These are phyloP conservation scores for Taenioides sp. DNA, from an alignment of 2,797 vertebrate genomes.

Conservation along the genomic window DNA sequence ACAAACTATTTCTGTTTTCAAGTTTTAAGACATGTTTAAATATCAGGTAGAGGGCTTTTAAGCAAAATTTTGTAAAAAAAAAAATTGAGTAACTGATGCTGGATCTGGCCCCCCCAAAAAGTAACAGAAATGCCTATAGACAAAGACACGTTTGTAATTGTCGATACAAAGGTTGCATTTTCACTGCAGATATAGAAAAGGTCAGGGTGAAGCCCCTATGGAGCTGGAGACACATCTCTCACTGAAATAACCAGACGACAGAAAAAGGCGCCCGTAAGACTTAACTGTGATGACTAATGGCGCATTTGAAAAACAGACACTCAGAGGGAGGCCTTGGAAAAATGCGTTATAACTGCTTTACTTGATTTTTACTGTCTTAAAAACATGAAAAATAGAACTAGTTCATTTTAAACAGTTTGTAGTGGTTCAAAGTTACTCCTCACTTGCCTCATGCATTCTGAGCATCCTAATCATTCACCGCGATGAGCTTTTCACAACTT, in stretches of 20 bases:
- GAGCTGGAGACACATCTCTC: slow-evolving; percentile 1
- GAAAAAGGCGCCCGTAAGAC: neutral
- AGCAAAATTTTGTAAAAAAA: too few relatives aligned
- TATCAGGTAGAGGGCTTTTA: too few relatives aligned
- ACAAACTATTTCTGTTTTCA: too few relatives aligned
- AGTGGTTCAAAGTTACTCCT: too few relatives aligned
- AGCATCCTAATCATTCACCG: too few relatives aligned
- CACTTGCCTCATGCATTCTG: too few relatives aligned
- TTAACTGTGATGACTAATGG: slow-evolving; percentile 3
- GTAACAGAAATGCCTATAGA: neutral
- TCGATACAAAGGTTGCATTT: neutral
- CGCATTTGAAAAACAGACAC: neutral
- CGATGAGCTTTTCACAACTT: too few relatives aligned
- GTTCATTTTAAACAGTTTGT: too few relatives aligned
- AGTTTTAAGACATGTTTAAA: too few relatives aligned
- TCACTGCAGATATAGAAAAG: slow-evolving; percentile 6
- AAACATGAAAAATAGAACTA: too few relatives aligned
- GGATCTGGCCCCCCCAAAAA: neutral
- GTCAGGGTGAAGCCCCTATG: neutral
- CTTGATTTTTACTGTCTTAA: neutral
- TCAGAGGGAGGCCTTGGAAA: neutral
- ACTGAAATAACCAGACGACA: slow-evolving; percentile 8
- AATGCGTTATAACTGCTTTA: neutral
- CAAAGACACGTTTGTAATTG: neutral
- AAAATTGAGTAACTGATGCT: too few relatives aligned